A percentile compares a stretch with the other conserved stretches of the same genome.
phyloP scores from a whole-genome alignment of 2,113 vertebrate genomes.

The Anolis sagrei region DNA sequence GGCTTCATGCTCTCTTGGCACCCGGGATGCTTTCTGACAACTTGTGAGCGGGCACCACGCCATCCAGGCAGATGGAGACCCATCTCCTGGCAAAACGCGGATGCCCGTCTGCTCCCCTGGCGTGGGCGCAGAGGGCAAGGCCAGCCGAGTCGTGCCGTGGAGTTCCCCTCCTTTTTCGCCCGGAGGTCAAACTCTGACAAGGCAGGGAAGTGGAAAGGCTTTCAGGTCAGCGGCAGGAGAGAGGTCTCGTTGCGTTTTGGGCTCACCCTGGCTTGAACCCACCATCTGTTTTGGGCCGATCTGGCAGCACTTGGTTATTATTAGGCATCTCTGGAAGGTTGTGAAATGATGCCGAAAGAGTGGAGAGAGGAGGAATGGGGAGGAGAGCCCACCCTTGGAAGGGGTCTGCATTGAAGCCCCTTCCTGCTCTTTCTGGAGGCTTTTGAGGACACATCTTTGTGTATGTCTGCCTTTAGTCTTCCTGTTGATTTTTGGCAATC shows the following conservation, averaged over 20 bases:
- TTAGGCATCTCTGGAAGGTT: not conserved
- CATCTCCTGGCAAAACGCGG: conserved; percentile 51
- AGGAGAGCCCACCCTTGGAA: not conserved
- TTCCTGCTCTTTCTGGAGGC: too few species aligned
- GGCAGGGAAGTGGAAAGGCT: not conserved
- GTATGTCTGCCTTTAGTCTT: too few species aligned
- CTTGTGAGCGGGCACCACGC: conserved; percentile 51
- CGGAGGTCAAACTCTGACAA: not conserved
- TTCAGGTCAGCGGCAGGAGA: not conserved
- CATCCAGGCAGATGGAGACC: conserved; percentile 66
- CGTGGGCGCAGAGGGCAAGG: conserved; percentile 7
- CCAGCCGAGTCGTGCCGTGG: rapidly evolving
- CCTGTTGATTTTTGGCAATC: too few species aligned
- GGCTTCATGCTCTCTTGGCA: conserved; percentile 63
- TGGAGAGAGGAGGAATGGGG: not conserved
- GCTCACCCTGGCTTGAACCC: not conserved
- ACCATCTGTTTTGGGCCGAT: not conserved
- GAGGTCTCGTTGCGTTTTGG: not conserved
- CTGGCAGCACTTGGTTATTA: not conserved
- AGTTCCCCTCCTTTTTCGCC: not conserved
- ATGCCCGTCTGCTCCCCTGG: conserved; percentile 53
- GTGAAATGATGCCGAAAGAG: not conserved
- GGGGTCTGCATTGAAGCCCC: not conserved
- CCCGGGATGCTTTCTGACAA: conserved; percentile 64
- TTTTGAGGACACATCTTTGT: too few species aligned